Evolutionary conservation across 2,888 invertebrate species (phyloP).

Genomic region (Temnothorax rugatulus): DNA sequence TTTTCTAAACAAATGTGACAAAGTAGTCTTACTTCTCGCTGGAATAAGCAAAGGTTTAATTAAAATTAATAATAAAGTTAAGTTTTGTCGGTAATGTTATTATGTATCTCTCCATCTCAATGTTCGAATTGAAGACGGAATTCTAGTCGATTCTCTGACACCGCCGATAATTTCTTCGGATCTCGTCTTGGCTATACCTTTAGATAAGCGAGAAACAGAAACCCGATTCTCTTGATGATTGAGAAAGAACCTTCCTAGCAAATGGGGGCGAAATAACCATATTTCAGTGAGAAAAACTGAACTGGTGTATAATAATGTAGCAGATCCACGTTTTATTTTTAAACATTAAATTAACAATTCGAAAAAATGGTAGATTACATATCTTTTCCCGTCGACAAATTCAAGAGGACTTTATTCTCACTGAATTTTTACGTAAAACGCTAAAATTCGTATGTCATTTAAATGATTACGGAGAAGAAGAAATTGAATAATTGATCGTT

Average conservation of each 20-base stretch:
- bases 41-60: not conserved
- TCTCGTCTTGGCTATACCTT: not conserved
- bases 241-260: not conserved
- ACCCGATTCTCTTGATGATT: not conserved
- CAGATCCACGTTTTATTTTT: not conserved
- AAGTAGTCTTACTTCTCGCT: not conserved
- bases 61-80: not conserved
- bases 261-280: not conserved
- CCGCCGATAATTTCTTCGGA: not conserved
- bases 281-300: not conserved
- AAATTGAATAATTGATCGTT: not conserved
- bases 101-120: not conserved
- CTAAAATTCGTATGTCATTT: not conserved
- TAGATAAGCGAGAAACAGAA: conserved; percentile 1
- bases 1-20: not conserved
- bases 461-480: not conserved
- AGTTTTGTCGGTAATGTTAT: not conserved
- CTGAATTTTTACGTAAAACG: not conserved
- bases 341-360: not conserved
- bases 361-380: not conserved
- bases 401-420: too few species aligned
- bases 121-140: not conserved
- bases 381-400: not conserved
- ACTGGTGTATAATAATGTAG: not conserved
- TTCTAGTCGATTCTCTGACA: not conserved